Evolutionary conservation across 2,797 vertebrate species (phyloP), one percentile per base, ranked within the genome.

Genomic region (Trematomus bernacchii): DNA sequence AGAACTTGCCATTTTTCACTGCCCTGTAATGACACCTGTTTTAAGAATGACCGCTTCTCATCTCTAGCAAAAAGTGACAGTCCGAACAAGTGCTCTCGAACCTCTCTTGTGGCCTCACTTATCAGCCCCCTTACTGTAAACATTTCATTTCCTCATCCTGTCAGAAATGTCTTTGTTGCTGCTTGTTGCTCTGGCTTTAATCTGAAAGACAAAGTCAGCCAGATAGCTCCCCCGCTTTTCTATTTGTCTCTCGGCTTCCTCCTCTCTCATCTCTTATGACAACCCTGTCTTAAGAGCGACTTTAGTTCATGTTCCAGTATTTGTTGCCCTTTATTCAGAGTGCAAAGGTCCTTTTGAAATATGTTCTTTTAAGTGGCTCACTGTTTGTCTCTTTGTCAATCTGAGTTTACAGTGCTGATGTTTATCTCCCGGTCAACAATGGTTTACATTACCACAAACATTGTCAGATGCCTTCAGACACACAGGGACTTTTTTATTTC

Each of bases 61-160:
- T 88, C 75, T 66, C 65, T 71, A 73, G 80, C 76, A 76, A 76
- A 85, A 77, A 80, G 70, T 87, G 85, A 91, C 88, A 89, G 89
- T 77, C 73, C 66, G 66, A 90, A 89, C 84, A 83, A 91, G 88
- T 83, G 76, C 78, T 60, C 85, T 90, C 50, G n/a, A 85, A 76
- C 23, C 63, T 68, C 80, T 88, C 76, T 60, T 92, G 72, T 91
- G 85, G 78, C 84, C 77, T 87, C 84, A 76, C 89, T 88, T 82
- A 88, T 88, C 90, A 83, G 76, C 79, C 79, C 59, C 67, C 61
- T 66, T 80, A 89, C 89, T 87, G 94, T 91, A 93, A 94, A 95
- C 94, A 95, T 95, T 95, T 95, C 76, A 95, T 96, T 96, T 96
- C 95, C 95, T 95, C 90, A 75, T 79, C 92, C 90, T 93, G 92